Percentiles rank a stretch among this genome's conserved stretches.
Conservation (phyloP, 2,888 invertebrate species). For the Cynaeus angustus region DNA sequence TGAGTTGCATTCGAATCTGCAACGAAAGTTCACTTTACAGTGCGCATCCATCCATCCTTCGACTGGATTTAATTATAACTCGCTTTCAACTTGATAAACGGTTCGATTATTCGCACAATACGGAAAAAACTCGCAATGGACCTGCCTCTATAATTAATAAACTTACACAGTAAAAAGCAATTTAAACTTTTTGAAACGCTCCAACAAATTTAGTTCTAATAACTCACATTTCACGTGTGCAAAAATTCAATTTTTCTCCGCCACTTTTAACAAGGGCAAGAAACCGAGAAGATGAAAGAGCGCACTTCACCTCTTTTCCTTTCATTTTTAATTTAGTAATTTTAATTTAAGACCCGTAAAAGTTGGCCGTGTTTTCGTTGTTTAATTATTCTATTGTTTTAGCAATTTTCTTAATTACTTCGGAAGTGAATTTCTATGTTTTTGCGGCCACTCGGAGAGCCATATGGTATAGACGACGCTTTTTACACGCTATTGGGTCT, state of each 20-base stretch:
- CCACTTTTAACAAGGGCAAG: conserved; percentile 44
- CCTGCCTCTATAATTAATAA: conserved; percentile 54
- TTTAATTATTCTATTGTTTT: conserved; percentile 64
- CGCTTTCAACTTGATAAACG: conserved; percentile 26
- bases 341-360: conserved; percentile 60
- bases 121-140: conserved; percentile 28
- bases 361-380: conserved; percentile 54
- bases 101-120: conserved; percentile 39
- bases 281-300: conserved; percentile 41
- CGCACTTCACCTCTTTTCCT: conserved; percentile 47
- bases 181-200: conserved; percentile 58
- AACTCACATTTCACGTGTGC: conserved; percentile 50
- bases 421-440: conserved; percentile 58
- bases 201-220: conserved; percentile 51
- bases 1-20: conserved; percentile 27
- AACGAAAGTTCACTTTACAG: conserved; percentile 16
- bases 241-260: conserved; percentile 47
- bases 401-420: conserved; percentile 65
- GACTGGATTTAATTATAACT: conserved; percentile 33
- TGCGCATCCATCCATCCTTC: conserved; percentile 15
- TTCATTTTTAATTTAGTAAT: conserved; percentile 61
- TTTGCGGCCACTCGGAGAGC: conserved; percentile 53
- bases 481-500: conserved; percentile 54
- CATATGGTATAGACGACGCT: conserved; percentile 57
- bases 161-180: conserved; percentile 56